phyloP scores from a whole-genome alignment of 2,113 vertebrate species.

The Ochotona princeps region DNA sequence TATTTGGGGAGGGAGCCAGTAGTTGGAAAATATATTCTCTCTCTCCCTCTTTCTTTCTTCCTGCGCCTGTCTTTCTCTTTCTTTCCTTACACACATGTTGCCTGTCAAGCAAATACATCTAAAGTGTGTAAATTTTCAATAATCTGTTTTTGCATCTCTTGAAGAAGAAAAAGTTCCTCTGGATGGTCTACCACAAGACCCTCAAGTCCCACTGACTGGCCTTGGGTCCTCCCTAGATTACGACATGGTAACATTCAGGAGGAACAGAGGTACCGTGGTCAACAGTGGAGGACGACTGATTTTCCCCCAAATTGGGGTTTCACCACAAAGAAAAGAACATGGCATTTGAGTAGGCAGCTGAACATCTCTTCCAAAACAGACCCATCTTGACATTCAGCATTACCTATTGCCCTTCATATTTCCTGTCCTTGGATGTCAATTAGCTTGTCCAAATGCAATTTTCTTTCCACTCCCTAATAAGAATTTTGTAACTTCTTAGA shows the following conservation, averaged over 20 bases:
- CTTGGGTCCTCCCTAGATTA: accelerated
- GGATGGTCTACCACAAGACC: background rate
- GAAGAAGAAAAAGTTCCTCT: background rate
- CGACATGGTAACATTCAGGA: background rate
- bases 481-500: background rate
- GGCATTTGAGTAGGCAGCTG: background rate
- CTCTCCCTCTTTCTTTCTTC: no score
- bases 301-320: background rate
- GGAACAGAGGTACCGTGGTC: background rate
- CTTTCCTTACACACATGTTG: no score
- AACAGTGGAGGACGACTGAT: no score
- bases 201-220: background rate
- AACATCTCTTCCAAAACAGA: background rate
- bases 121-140: background rate
- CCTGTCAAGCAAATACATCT: no score
- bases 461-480: background rate
- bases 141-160: background rate
- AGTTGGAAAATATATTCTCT: no score
- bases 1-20: no score
- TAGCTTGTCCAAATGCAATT: background rate
- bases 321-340: background rate
- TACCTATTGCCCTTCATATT: background rate
- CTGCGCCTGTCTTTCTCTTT: no score
- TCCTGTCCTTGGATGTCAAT: background rate
- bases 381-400: background rate